These are phyloP conservation scores for Dicaeum eximium DNA, from an alignment of 2,113 vertebrate genomes.

Conservation along the genomic window DNA sequence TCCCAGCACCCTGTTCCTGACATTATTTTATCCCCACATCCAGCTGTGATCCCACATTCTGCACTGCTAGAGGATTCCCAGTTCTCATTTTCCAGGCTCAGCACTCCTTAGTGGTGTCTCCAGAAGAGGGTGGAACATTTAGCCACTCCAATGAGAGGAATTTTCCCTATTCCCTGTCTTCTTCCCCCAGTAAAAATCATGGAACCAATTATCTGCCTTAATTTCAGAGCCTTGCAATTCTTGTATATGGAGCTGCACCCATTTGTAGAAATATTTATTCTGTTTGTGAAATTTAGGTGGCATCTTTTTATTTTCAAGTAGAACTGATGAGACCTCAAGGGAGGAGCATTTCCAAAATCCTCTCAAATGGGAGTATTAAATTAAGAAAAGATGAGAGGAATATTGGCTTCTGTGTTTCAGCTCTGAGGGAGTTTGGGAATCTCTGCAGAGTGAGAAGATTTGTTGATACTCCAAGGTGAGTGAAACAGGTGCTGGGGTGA, in stretches of 20 bases:
- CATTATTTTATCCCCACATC: neutral
- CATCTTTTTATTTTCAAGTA: neutral
- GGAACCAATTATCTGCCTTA: neutral
- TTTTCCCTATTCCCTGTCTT: neutral
- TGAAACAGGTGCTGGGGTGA: neutral
- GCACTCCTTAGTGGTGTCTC: neutral
- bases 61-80: neutral
- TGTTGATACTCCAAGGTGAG: neutral
- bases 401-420: neutral
- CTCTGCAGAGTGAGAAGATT: neutral
- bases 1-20: neutral
- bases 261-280: neutral
- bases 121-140: rapidly evolving
- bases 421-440: neutral
- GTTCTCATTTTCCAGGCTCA: neutral
- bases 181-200: neutral
- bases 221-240: neutral
- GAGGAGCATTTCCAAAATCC: neutral
- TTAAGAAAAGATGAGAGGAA: neutral
- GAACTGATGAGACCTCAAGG: neutral
- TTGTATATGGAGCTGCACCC: too few species aligned
- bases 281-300: neutral
- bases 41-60: neutral
- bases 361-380: neutral
- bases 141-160: neutral